phyloP scores from a whole-genome alignment of 2,888 invertebrate species.

The Hypomecis atomaria region DNA sequence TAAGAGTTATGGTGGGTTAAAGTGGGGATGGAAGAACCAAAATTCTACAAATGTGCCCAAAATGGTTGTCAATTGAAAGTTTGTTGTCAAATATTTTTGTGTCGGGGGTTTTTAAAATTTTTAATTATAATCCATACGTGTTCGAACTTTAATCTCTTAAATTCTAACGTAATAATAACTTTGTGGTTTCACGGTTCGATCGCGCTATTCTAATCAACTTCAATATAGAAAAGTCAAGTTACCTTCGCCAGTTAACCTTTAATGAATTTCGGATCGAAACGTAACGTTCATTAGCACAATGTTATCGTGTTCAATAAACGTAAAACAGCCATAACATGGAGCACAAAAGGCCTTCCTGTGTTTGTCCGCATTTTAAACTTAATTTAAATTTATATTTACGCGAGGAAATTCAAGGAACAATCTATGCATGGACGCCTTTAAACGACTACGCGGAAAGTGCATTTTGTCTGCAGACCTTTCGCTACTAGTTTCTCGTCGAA shows the following conservation, averaged over 20 bases:
- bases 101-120: too few species aligned
- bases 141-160: too few species aligned
- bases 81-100: too few species aligned
- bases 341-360: constrained; percentile 15
- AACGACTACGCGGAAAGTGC: constrained; percentile 21
- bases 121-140: too few species aligned
- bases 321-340: constrained; percentile 28
- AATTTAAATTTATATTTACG: constrained; percentile 15
- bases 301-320: constrained; percentile 35
- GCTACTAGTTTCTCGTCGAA: constrained; percentile 11
- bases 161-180: background rate
- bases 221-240: constrained; percentile 6
- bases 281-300: constrained; percentile 23
- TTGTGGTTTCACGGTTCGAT: constrained; percentile 6
- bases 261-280: constrained; percentile 8
- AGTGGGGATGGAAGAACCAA: too few species aligned
- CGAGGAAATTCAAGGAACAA: constrained; percentile 24
- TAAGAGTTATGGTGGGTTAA: too few species aligned
- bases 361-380: constrained; percentile 30
- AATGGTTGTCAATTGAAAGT: too few species aligned
- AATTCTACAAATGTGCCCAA: too few species aligned
- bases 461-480: constrained; percentile 10
- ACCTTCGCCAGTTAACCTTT: constrained; percentile 13
- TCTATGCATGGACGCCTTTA: constrained; percentile 22
- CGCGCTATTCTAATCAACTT: constrained; percentile 13